Percentiles rank a stretch among this genome's conserved stretches.
phyloP scores from a whole-genome alignment of 1,140 invertebrate species.

The Callitettix versicolor region DNA sequence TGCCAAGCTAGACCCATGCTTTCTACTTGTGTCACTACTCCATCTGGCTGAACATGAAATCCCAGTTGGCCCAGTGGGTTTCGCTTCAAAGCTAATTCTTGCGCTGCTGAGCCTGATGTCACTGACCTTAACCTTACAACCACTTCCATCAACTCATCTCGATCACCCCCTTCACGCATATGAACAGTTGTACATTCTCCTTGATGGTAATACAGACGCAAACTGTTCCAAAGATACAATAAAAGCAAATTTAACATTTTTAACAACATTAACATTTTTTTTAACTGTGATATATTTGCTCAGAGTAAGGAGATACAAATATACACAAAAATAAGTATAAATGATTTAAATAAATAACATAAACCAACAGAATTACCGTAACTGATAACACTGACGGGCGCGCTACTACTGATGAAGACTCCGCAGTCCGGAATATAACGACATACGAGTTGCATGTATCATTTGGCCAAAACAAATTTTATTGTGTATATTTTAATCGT shows the following conservation, averaged over 20 bases:
- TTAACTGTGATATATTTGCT: background rate
- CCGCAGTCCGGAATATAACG: too few species aligned
- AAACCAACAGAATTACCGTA: too few species aligned
- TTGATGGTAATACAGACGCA: conserved; percentile 64
- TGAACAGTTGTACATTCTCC: conserved; percentile 75
- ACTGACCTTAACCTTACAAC: conserved; percentile 56
- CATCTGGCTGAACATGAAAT: conserved; percentile 93
- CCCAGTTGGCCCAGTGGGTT: conserved; percentile 80
- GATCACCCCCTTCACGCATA: conserved; percentile 49
- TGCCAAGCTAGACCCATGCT: conserved; percentile 75
- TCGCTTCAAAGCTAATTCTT: conserved; percentile 62
- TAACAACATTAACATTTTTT: conserved; percentile 8
- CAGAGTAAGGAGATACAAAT: too few species aligned
- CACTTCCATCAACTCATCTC: conserved; percentile 69
- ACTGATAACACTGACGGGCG: too few species aligned
- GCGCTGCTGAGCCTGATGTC: conserved; percentile 58
- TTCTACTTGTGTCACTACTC: conserved; percentile 89
- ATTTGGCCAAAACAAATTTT: too few species aligned
- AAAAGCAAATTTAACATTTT: too few species aligned
- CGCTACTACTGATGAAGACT: too few species aligned
- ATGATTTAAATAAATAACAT: too few species aligned
- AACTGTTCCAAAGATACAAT: conserved; percentile 33
- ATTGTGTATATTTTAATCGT: too few species aligned
- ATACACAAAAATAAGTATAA: background rate
- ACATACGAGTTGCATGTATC: too few species aligned